phyloP scores from a whole-genome alignment of 64 coral and sea anemone genomes.

The Hydrozoanthus tunicans region DNA sequence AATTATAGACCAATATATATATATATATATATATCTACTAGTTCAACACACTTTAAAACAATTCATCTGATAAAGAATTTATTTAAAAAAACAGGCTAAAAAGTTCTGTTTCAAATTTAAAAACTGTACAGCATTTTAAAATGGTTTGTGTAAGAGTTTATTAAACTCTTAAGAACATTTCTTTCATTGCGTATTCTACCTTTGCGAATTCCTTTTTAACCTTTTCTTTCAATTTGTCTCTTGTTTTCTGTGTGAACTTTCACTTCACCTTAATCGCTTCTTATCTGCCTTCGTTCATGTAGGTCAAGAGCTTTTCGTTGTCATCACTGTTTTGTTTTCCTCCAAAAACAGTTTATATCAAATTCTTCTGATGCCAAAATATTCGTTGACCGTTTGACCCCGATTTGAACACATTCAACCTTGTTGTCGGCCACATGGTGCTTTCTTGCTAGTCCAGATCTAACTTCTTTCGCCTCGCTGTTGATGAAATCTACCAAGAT shows the following conservation, averaged over 20 bases:
- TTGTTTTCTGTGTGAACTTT: conserved; percentile 32
- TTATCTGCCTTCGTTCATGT: conserved; percentile 41
- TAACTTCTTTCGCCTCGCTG: conserved; percentile 1
- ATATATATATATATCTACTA: not conserved
- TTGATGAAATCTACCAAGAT: not conserved
- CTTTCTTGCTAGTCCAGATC: conserved; percentile 23
- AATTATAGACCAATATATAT: not conserved
- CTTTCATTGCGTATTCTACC: conserved; percentile 53
- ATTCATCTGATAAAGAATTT: not conserved
- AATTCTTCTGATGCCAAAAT: conserved; percentile 46
- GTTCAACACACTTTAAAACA: conserved; percentile 14
- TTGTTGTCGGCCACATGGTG: conserved; percentile 6
- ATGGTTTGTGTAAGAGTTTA: conserved; percentile 9
- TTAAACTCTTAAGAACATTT: conserved; percentile 61
- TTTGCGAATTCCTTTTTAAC: conserved; percentile 20
- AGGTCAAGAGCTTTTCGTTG: not conserved
- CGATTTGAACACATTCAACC: conserved; percentile 52
- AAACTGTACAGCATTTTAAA: not conserved
- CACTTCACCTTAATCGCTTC: conserved; percentile 49
- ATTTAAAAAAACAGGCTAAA: not conserved
- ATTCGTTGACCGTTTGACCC: conserved; percentile 66
- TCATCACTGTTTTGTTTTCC: conserved; percentile 23
- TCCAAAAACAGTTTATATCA: conserved; percentile 51
- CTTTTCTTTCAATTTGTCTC: conserved; percentile 13
- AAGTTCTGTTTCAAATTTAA: not conserved